Evolutionary conservation across 2,797 vertebrate species (phyloP).

Genomic region (Poliocrania exsul): DNA sequence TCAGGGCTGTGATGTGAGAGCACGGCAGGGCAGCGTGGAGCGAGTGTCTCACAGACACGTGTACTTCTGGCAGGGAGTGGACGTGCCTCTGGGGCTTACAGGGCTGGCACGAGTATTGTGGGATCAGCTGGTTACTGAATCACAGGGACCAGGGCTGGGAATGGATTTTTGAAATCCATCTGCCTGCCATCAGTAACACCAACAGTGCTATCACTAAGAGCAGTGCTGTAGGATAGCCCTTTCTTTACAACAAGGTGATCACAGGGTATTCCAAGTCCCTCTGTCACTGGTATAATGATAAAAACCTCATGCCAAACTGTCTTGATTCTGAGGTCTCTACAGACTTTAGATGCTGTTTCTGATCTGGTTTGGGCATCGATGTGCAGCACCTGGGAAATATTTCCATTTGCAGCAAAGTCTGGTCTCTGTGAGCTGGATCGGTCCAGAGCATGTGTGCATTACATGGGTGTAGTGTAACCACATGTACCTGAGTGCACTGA

Average conservation of each 20-base stretch:
- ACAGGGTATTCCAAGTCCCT: background rate
- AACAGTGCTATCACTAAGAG: background rate
- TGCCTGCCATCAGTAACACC: background rate
- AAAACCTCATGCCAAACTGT: background rate
- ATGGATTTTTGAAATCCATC: background rate
- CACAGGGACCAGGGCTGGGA: background rate
- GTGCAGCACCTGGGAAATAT: background rate
- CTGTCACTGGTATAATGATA: background rate
- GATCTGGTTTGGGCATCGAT: background rate
- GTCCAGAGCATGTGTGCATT: background rate
- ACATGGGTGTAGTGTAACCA: background rate
- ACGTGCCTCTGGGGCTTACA: background rate
- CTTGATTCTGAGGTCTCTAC: background rate
- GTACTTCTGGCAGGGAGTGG: background rate
- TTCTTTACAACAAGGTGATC: background rate
- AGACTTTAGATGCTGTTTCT: background rate
- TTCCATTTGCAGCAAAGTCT: background rate
- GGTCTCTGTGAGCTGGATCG: background rate
- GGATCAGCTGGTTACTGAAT: constrained; percentile 11
- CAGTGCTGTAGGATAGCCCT: background rate
- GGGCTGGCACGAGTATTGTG: background rate
- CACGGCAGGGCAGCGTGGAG: background rate
- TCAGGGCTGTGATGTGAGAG: background rate
- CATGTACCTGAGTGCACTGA: rapidly evolving
- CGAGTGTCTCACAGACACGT: background rate